phyloP scores from a whole-genome alignment of 2,888 invertebrate species.

The Galerucella pusilla region DNA sequence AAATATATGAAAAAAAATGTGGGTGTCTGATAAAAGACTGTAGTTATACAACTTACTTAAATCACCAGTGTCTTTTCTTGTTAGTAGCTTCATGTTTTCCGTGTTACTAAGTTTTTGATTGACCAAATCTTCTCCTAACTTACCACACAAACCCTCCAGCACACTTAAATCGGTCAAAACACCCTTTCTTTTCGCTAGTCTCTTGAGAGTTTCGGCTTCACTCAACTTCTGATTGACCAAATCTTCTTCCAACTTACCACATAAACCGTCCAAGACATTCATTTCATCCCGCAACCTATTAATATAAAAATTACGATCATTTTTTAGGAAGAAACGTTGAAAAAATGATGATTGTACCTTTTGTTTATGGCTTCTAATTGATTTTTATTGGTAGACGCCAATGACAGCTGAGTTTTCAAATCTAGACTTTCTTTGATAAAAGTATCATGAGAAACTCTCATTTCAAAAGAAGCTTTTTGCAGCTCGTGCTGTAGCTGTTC shows the following conservation, averaged over 20 bases:
- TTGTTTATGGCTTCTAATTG: slow-evolving; percentile 57
- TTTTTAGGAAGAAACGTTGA: too few species aligned
- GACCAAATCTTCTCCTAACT: slow-evolving; percentile 60
- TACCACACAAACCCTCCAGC: slow-evolving; percentile 55
- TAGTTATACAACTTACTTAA: slow-evolving; percentile 15
- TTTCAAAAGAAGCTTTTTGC: slow-evolving; percentile 48
- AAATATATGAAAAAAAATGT: background rate
- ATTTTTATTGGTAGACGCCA: slow-evolving; percentile 54
- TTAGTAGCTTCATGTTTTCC: slow-evolving; percentile 55
- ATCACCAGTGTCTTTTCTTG: slow-evolving; percentile 32
- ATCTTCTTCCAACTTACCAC: slow-evolving; percentile 59
- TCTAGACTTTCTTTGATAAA: slow-evolving; percentile 54
- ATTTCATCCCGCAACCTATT: slow-evolving; percentile 47
- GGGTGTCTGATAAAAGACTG: background rate
- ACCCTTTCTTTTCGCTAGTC: slow-evolving; percentile 42
- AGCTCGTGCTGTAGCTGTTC: slow-evolving; percentile 57
- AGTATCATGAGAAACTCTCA: slow-evolving; percentile 48
- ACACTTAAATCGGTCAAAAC: slow-evolving; percentile 50
- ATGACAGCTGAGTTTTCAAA: slow-evolving; percentile 57
- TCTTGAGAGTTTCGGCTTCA: slow-evolving; percentile 59
- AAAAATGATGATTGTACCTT: slow-evolving; percentile 24
- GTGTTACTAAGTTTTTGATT: slow-evolving; percentile 62
- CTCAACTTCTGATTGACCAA: slow-evolving; percentile 62
- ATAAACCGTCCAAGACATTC: slow-evolving; percentile 53
- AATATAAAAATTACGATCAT: background rate